Conservation (phyloP, 1,140 invertebrate genomes). For the Triops longicaudatus region DNA sequence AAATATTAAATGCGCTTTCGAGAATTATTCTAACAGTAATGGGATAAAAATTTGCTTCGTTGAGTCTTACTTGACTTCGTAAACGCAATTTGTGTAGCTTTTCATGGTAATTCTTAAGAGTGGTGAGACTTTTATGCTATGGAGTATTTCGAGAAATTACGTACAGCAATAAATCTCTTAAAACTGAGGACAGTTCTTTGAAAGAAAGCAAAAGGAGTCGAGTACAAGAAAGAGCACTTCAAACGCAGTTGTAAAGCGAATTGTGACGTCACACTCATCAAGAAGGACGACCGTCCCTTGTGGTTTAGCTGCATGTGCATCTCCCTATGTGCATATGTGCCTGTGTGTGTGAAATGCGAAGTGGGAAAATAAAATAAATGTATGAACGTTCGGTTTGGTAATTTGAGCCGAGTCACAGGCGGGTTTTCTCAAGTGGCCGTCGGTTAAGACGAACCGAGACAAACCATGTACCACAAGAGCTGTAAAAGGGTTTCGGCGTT, state of each 20-base stretch:
- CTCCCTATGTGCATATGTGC: no score
- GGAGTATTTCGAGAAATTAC: no score
- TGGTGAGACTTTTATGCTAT: no score
- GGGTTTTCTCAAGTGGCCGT: background rate
- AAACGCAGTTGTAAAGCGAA: background rate
- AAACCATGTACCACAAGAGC: conserved; percentile 11
- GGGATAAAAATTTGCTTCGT: no score
- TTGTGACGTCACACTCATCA: background rate
- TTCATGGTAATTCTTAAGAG: no score
- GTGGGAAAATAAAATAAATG: background rate
- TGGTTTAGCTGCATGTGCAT: no score
- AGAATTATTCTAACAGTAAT: no score
- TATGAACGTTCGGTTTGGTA: background rate
- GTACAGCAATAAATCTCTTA: background rate
- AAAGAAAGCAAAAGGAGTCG: background rate
- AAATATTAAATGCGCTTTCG: no score
- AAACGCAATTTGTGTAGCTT: no score
- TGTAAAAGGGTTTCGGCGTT: background rate
- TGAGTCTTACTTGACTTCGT: no score
- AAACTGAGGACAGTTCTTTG: background rate
- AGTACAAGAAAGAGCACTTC: background rate
- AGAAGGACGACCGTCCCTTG: no score
- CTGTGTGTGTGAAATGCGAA: background rate
- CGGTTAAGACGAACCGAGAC: background rate
- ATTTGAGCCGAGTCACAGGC: background rate